Percentiles rank a stretch among this genome's conserved stretches.
Evolutionary conservation across 2,888 invertebrate genomes (phyloP).

Genomic region (Lordiphosa fenestrarum): DNA sequence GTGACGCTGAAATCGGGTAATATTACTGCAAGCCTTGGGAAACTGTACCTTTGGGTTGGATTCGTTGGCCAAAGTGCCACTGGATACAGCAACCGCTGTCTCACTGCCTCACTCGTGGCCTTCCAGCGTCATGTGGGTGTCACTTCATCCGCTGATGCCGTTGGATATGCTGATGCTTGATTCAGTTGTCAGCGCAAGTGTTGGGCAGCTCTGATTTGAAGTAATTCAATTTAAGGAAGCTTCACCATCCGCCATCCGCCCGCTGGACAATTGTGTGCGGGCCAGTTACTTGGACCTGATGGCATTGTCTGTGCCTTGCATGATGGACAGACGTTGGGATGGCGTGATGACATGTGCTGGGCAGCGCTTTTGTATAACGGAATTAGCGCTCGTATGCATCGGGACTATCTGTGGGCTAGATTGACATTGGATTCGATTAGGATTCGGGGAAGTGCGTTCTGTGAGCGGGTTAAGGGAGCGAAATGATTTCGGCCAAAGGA

Average conservation of each 20-base stretch:
- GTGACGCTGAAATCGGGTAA: too few species aligned
- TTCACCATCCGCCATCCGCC: conserved; percentile 1
- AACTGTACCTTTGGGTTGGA: not conserved
- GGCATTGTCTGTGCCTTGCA: too few species aligned
- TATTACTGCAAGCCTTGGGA: too few species aligned
- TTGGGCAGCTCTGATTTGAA: conserved; percentile 9
- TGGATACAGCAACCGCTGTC: too few species aligned
- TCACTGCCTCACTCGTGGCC: too few species aligned
- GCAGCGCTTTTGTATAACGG: conserved; percentile 31
- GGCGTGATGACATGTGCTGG: conserved; percentile 11
- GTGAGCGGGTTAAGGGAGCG: conserved; percentile 13
- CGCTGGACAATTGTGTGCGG: not conserved
- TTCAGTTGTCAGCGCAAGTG: not conserved
- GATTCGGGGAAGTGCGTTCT: conserved; percentile 37
- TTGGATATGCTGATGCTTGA: not conserved
- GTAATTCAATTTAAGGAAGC: conserved; percentile 26
- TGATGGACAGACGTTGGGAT: conserved; percentile 30
- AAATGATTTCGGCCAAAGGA: conserved; percentile 3
- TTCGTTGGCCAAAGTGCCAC: too few species aligned
- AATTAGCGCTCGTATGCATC: conserved; percentile 31
- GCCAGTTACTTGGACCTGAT: conserved; percentile 1
- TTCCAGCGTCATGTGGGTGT: not conserved
- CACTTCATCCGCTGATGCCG: not conserved
- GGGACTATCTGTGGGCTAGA: conserved; percentile 19
- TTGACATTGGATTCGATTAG: conserved; percentile 19